These are phyloP conservation scores for Campoletis sonorensis DNA, from an alignment of 1,140 invertebrate species.

Conservation along the genomic window DNA sequence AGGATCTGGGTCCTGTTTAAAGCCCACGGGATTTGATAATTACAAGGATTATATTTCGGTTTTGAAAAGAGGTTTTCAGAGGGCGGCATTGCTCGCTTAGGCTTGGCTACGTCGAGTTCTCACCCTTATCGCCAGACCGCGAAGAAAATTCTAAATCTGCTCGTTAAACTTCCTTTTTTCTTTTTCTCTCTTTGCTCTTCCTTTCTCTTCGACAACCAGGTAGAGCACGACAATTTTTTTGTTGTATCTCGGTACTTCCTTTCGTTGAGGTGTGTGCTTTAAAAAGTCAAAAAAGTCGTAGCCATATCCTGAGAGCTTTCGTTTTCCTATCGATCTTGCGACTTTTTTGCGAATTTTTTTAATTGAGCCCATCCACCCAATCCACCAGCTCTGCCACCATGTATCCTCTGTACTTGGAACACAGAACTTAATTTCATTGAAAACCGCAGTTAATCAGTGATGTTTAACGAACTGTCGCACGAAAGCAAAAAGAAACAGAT, in stretches of 20 bases:
- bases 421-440: conserved; percentile 53
- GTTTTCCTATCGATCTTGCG: conserved; percentile 47
- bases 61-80: conserved; percentile 63
- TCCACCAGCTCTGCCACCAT: neutral
- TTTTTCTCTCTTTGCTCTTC: conserved; percentile 40
- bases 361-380: conserved; percentile 40
- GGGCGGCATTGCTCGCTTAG: conserved; percentile 20
- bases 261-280: neutral
- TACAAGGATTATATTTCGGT: conserved; percentile 74
- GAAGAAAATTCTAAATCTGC: conserved; percentile 73
- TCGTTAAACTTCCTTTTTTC: conserved; percentile 69
- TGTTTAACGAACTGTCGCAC: conserved; percentile 52
- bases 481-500: neutral
- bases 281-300: conserved; percentile 11
- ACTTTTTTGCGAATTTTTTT: conserved; percentile 50
- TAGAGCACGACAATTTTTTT: conserved; percentile 41
- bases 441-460: conserved; percentile 53
- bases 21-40: conserved; percentile 74
- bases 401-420: conserved; percentile 9
- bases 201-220: conserved; percentile 21
- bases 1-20: conserved; percentile 65
- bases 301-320: neutral
- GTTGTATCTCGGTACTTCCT: conserved; percentile 31
- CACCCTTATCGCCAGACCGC: conserved; percentile 74
- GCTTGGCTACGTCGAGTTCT: conserved; percentile 38